Evolutionary conservation across 2,888 invertebrate species (phyloP), one percentile per base, ranked within the genome.

Genomic region (Timema podura): DNA sequence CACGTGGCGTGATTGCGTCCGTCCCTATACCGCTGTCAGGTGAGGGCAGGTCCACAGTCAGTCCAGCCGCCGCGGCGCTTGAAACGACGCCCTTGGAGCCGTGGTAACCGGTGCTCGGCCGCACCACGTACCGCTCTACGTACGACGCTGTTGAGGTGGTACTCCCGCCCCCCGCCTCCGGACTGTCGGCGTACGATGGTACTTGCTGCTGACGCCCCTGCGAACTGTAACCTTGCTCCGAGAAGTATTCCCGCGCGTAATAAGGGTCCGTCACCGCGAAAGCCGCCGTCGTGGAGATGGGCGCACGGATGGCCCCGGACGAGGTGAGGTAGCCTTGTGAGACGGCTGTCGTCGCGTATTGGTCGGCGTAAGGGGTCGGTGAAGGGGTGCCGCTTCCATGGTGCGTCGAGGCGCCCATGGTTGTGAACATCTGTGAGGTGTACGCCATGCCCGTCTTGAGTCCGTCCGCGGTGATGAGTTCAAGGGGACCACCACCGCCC

Each of bases 11-110:
- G 81, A 95, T 93, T 76, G 95, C 93, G 80, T 95, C 94, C 54
- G 95, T 93, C 74, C 96, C 96, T 79, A 97, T 96, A 75, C 97
- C 97, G 80, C 94, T 94, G 85, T 97, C 97, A 47, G 96, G 95
- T 77, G 95, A 95, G 47, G 96, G 96, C 80, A 97, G 88, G 84
- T 96, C 96, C 79, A 95, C 95, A 68, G 95, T 94, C 76, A 95
- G 88, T 61, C 93, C 93, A 6, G 78, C 77, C 51, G 71, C 79
- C 76, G 72, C 73, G 79, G 78, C 81, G 83, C 81, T 81, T 82
- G 89, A 88, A 79, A 92, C 86, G 79, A 89, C 86, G 79, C 89
- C 86, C 83, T 90, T 86, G 64, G 64, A 48, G 64, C 67, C 78
- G 79, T 90, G 90, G 82, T 91, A 91, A 75, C 88, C 86, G 68